Percentiles rank a stretch among this genome's conserved stretches.
These are phyloP conservation scores for Nothobranchius kuhntae DNA, from an alignment of 2,113 vertebrate species.

Conservation along the genomic window DNA sequence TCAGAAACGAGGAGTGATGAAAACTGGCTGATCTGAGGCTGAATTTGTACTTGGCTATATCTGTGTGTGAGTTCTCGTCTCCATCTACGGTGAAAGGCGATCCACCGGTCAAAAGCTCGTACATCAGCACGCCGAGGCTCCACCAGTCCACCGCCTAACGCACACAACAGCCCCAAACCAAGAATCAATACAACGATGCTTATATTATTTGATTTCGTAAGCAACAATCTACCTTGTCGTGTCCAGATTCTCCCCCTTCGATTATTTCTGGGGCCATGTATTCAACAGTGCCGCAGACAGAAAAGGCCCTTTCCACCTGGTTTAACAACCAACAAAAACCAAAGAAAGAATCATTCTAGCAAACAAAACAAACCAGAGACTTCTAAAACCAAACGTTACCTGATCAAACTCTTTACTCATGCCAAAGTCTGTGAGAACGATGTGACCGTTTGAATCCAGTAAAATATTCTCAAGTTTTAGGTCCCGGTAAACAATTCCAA, in stretches of 20 bases:
- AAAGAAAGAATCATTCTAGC: not conserved
- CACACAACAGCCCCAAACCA: conserved; percentile 1
- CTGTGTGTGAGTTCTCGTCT: conserved; percentile 95
- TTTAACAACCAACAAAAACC: not conserved
- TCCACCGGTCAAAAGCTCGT: conserved; percentile 95
- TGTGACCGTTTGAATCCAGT: conserved; percentile 92
- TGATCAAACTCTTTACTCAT: conserved; percentile 99
- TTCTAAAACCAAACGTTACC: conserved; percentile 76
- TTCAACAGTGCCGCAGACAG: conserved; percentile 96
- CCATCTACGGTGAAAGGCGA: conserved; percentile 98
- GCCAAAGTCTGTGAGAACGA: conserved; percentile 97
- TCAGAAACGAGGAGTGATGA: conserved; percentile 16
- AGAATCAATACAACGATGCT: not conserved
- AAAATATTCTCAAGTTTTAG: conserved; percentile 99
- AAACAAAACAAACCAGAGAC: not conserved
- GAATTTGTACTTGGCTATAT: conserved; percentile 90
- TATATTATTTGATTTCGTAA: not conserved
- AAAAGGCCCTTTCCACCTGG: conserved; percentile 92
- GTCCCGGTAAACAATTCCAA: conserved; percentile 97
- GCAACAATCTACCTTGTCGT: conserved; percentile 87
- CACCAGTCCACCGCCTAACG: conserved; percentile 98
- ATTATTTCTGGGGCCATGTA: conserved; percentile 99
- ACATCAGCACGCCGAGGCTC: conserved; percentile 98
- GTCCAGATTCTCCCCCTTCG: conserved; percentile 91
- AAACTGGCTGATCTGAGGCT: not conserved